Conservation (phyloP, 2,113 vertebrate genomes). For the Antidorcas marsupialis region DNA sequence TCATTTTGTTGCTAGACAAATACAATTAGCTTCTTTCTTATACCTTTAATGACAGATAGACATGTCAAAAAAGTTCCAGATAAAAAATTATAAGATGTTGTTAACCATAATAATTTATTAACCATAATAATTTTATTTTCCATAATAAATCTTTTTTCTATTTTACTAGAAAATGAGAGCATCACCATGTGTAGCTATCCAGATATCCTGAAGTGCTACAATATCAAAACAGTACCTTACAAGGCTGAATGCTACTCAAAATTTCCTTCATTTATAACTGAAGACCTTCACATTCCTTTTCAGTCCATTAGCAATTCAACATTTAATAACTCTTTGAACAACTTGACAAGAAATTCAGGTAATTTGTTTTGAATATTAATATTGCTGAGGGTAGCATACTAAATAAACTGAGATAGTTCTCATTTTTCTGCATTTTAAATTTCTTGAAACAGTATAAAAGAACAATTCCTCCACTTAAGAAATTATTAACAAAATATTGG, state of each 20-base stretch:
- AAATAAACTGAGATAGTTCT: neutral
- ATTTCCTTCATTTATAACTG: constrained; percentile 13
- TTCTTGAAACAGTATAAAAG: constrained; percentile 30
- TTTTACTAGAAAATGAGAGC: constrained; percentile 77
- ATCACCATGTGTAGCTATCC: constrained; percentile 70
- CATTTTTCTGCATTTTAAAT: neutral
- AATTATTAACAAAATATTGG: constrained; percentile 23
- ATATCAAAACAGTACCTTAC: constrained; percentile 70
- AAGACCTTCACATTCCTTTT: constrained; percentile 1
- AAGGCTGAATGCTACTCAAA: constrained; percentile 56
- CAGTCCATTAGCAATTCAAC: constrained; percentile 51
- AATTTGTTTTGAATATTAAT: constrained; percentile 29
- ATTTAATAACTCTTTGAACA: constrained; percentile 57
- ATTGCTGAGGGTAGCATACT: neutral
- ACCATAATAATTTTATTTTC: neutral
- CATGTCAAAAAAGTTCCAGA: neutral
- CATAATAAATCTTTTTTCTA: constrained; percentile 37
- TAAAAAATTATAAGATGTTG: constrained; percentile 3
- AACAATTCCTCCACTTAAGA: constrained; percentile 1
- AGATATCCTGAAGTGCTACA: constrained; percentile 11
- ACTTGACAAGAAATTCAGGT: constrained; percentile 71
- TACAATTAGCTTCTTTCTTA: neutral
- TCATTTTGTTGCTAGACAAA: neutral
- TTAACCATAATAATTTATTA: neutral
- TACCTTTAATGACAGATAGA: neutral